Conservation (phyloP, 2,888 invertebrate species). For the Agrochola circellaris region DNA sequence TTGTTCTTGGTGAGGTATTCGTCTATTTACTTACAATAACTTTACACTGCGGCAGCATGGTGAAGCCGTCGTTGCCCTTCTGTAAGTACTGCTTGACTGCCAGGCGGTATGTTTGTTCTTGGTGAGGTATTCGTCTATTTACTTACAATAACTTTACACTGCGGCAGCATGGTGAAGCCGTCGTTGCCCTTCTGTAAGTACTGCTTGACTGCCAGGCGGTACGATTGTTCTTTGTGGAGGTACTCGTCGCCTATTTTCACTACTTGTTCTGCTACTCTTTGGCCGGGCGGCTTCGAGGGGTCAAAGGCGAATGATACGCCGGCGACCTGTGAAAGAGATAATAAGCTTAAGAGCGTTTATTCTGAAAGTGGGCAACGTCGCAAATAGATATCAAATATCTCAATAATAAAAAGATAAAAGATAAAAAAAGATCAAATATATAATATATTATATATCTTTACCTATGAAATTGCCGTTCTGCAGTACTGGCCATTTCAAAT, state of each 20-base stretch:
- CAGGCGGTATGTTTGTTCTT: constrained; percentile 93
- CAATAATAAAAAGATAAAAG: too few relatives aligned
- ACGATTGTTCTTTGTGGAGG: constrained; percentile 92
- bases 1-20: constrained; percentile 94
- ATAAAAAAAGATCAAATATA: too few relatives aligned
- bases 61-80: constrained; percentile 96
- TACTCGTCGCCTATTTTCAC: constrained; percentile 97
- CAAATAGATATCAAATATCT: too few relatives aligned
- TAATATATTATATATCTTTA: too few relatives aligned
- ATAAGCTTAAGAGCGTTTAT: too few relatives aligned
- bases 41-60: constrained; percentile 93
- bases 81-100: constrained; percentile 96
- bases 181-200: constrained; percentile 96
- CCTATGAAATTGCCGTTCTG: too few relatives aligned
- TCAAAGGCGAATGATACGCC: constrained; percentile 95
- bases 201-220: constrained; percentile 95
- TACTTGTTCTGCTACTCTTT: constrained; percentile 93
- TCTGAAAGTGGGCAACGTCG: too few relatives aligned
- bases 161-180: constrained; percentile 95
- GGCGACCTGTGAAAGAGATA: constrained; percentile 89
- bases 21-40: constrained; percentile 95
- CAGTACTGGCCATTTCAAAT: too few relatives aligned
- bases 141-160: constrained; percentile 94
- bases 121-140: constrained; percentile 95
- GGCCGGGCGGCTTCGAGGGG: constrained; percentile 92